Evolutionary conservation across 2,113 vertebrate genomes (phyloP).

Genomic region (Lophochroa leadbeateri): DNA sequence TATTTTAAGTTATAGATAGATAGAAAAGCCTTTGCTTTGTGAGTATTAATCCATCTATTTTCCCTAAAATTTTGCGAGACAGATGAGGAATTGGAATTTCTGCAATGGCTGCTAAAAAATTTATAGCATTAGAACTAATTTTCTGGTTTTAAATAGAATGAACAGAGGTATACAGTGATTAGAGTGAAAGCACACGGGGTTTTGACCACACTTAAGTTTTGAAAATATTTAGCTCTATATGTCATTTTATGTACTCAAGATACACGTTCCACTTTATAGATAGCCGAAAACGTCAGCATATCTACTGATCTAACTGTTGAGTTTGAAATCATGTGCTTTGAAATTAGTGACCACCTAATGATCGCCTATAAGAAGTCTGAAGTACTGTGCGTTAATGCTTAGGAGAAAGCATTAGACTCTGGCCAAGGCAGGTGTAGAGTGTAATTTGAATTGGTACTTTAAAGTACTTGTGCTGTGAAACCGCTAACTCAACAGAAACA

Average conservation of each 20-base stretch:
- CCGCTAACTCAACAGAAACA: background rate
- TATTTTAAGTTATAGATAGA: background rate
- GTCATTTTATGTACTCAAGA: background rate
- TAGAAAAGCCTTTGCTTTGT: accelerated
- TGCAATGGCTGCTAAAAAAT: background rate
- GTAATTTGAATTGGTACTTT: background rate
- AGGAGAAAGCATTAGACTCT: background rate
- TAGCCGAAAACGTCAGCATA: background rate
- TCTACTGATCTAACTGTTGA: background rate
- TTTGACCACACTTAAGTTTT: background rate
- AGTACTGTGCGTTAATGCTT: background rate
- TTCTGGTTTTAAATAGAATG: background rate
- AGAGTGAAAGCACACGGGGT: background rate
- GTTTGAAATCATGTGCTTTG: background rate
- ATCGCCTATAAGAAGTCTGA: background rate
- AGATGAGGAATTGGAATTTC: background rate
- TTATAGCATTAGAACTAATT: background rate
- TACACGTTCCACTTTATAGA: background rate
- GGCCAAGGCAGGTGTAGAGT: background rate
- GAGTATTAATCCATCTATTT: background rate
- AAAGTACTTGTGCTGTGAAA: background rate
- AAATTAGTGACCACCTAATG: background rate
- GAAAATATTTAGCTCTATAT: background rate
- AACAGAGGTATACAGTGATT: background rate
- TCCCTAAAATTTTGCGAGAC: background rate